A percentile compares a stretch with the other conserved stretches of the same genome.
These are phyloP conservation scores for Paramormyrops kingsleyae DNA, from an alignment of 2,113 vertebrate species.

Conservation along the genomic window DNA sequence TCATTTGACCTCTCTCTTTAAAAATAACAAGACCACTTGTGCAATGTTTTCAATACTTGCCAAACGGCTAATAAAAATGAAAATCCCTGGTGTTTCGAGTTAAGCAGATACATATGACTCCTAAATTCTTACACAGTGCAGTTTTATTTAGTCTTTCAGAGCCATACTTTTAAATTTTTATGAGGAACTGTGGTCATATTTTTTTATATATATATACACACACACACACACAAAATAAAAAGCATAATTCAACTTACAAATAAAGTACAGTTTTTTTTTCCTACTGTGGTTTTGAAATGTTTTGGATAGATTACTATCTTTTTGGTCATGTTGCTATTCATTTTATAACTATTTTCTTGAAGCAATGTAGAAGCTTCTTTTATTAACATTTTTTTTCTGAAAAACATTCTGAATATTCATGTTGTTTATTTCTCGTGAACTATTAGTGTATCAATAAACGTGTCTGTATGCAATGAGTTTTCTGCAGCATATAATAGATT, in stretches of 20 bases:
- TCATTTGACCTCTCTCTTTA: slow-evolving; percentile 8
- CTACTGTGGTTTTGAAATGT: background rate
- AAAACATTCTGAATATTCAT: background rate
- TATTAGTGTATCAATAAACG: background rate
- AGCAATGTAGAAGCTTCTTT: background rate
- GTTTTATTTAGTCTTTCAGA: background rate
- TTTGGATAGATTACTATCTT: background rate
- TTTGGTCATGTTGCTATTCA: background rate
- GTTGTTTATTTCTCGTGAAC: background rate
- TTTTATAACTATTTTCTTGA: background rate
- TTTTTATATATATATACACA: no score
- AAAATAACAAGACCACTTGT: slow-evolving; percentile 17
- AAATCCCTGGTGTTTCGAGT: slow-evolving; percentile 1
- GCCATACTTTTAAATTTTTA: background rate
- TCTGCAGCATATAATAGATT: background rate
- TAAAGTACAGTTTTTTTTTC: background rate
- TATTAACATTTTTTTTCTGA: background rate
- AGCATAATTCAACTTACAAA: background rate
- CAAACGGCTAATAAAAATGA: slow-evolving; percentile 18
- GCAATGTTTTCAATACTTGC: slow-evolving; percentile 5
- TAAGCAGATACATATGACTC: background rate
- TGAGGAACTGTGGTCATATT: background rate
- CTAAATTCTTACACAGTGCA: background rate
- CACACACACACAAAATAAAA: background rate
- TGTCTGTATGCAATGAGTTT: background rate